Evolutionary conservation across 2,888 invertebrate species (phyloP).

Genomic region (Rhabditoides inermis): DNA sequence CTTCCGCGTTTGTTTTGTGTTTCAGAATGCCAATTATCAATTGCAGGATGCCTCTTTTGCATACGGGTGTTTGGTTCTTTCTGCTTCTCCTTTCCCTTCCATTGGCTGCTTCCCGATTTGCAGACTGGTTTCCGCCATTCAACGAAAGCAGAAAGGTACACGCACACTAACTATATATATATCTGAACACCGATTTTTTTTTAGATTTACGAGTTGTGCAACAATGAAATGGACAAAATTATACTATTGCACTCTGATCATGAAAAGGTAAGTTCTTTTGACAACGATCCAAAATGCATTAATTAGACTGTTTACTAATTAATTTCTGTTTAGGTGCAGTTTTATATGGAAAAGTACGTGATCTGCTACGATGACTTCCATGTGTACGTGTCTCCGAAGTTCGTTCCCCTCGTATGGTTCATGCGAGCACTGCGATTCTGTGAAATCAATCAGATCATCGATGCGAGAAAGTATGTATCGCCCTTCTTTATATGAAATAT

Average conservation of each 20-base stretch:
- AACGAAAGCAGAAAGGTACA: no score
- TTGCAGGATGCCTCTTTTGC: no score
- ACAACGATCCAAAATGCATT: background rate
- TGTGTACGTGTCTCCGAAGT: slow-evolving; percentile 19
- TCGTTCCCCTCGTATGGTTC: slow-evolving; percentile 27
- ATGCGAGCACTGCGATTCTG: slow-evolving; percentile 32
- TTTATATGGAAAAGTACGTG: slow-evolving; percentile 23
- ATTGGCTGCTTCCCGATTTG: no score
- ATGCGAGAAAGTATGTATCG: no score
- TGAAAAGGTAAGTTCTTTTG: background rate
- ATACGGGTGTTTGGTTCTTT: no score
- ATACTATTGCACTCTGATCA: slow-evolving; percentile 1
- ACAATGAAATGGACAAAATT: slow-evolving; percentile 21
- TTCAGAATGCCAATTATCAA: no score
- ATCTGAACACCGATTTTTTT: no score
- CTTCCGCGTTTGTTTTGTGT: no score
- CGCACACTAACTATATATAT: no score
- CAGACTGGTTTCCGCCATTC: no score
- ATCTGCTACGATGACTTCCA: slow-evolving; percentile 23
- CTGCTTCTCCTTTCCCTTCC: no score
- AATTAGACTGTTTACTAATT: background rate
- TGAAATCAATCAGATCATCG: slow-evolving; percentile 37
- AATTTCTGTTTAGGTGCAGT: slow-evolving; percentile 16
- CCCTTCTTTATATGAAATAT: no score
- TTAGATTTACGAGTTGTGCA: slow-evolving; percentile 25